phyloP scores from a whole-genome alignment of 2,888 invertebrate species.

The Pseudoips prasinana region DNA sequence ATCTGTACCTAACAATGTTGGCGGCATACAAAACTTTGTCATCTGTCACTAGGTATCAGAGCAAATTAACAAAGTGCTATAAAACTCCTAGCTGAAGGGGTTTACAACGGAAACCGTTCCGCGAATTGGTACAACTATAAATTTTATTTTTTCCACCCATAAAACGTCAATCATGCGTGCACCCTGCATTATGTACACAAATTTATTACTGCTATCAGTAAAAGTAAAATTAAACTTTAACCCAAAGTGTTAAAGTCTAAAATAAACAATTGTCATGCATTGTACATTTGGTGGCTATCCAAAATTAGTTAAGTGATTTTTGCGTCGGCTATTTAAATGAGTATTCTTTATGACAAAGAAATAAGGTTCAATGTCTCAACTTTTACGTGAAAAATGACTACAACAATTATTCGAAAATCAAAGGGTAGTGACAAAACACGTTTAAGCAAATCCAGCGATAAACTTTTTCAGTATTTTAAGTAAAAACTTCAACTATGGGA shows the following conservation, averaged over 20 bases:
- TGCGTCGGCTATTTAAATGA: not conserved
- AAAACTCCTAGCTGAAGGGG: constrained; percentile 52
- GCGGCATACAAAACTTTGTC: constrained; percentile 21
- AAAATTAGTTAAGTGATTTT: not conserved
- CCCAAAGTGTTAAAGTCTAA: constrained; percentile 1
- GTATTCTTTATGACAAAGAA: constrained; percentile 4
- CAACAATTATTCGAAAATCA: too few species aligned
- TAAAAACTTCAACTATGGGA: constrained; percentile 48
- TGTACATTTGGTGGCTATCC: not conserved
- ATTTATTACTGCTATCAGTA: constrained; percentile 2
- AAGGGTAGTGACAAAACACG: constrained; percentile 56
- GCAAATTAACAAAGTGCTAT: constrained; percentile 42
- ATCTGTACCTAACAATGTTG: not conserved
- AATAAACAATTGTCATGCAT: not conserved
- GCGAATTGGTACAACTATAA: constrained; percentile 69
- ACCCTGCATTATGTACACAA: constrained; percentile 35
- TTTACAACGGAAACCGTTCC: constrained; percentile 62
- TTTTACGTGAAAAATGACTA: too few species aligned
- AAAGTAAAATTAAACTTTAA: constrained; percentile 13
- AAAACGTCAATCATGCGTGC: constrained; percentile 66
- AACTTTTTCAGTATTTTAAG: constrained; percentile 45
- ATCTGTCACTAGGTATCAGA: constrained; percentile 37
- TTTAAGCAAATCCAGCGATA: constrained; percentile 54
- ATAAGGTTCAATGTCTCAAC: constrained; percentile 32
- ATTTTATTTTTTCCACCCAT: constrained; percentile 56